A percentile compares a stretch with the other conserved stretches of the same genome.
These are phyloP conservation scores for Falco biarmicus DNA, from an alignment of 2,797 vertebrate genomes.

Conservation along the genomic window DNA sequence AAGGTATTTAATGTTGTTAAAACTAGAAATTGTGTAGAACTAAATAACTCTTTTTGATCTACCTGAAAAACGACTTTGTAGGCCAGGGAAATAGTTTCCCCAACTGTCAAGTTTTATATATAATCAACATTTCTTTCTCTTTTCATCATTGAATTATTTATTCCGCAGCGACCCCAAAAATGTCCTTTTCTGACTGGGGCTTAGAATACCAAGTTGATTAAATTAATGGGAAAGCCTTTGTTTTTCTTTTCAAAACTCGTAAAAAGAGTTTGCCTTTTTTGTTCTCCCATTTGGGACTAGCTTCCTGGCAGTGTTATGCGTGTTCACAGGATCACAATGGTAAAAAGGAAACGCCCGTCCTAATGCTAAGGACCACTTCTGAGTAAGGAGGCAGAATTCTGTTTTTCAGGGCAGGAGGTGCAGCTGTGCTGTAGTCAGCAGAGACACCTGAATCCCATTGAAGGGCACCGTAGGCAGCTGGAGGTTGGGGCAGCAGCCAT, in stretches of 20 bases:
- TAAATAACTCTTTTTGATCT: slow-evolving; percentile 59
- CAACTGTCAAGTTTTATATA: slow-evolving; percentile 48
- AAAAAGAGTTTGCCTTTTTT: neutral
- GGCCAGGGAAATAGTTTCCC: slow-evolving; percentile 40
- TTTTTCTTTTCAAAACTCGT: slow-evolving; percentile 37
- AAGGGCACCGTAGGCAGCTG: neutral
- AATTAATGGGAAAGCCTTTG: slow-evolving; percentile 23
- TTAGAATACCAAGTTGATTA: slow-evolving; percentile 6
- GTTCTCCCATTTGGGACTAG: slow-evolving; percentile 2
- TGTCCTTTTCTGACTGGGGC: neutral
- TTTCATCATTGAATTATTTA: slow-evolving; percentile 37
- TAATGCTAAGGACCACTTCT: neutral
- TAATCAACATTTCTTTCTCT: slow-evolving; percentile 23
- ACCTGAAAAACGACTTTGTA: slow-evolving; percentile 48
- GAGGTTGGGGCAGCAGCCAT: neutral
- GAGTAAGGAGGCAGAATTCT: neutral
- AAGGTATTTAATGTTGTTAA: slow-evolving; percentile 63
- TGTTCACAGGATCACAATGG: neutral
- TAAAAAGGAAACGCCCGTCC: neutral
- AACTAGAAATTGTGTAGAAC: slow-evolving; percentile 56
- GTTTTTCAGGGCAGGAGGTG: neutral
- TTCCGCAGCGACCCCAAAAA: neutral
- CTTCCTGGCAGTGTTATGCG: neutral
- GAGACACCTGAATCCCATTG: neutral
- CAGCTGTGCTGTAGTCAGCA: neutral